These are phyloP conservation scores for Poeciliopsis prolifica DNA, from an alignment of 2,113 vertebrate genomes.

Conservation along the genomic window DNA sequence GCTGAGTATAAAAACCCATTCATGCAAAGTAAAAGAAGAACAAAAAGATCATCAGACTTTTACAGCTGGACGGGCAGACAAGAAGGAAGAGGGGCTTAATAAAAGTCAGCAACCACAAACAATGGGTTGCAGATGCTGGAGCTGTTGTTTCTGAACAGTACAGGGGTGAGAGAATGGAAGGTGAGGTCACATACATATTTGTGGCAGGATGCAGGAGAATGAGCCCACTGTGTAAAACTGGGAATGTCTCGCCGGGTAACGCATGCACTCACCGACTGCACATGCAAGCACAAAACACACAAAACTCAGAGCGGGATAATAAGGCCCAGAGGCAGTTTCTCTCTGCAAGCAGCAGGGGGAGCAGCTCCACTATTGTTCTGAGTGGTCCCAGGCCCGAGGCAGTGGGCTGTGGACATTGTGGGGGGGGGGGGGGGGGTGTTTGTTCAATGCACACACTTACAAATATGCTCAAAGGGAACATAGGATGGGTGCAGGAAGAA, in stretches of 20 bases:
- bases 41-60: conserved; percentile 59
- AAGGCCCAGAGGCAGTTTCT: conserved; percentile 77
- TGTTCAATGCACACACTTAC: conserved; percentile 12
- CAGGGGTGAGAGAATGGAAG: conserved; percentile 60
- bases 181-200: conserved; percentile 68
- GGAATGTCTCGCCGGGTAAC: conserved; percentile 17
- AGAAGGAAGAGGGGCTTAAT: conserved; percentile 39
- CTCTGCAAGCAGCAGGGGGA: conserved; percentile 90
- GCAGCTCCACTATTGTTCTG: conserved; percentile 90
- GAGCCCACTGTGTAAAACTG: conserved; percentile 54
- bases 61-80: conserved; percentile 54
- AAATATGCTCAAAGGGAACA: conserved; percentile 16
- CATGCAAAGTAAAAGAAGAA: conserved; percentile 12
- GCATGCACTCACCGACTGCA: conserved; percentile 48
- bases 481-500: conserved; percentile 12
- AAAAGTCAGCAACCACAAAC: conserved; percentile 55
- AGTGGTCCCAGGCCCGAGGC: conserved; percentile 61
- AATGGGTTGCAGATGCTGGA: conserved; percentile 65
- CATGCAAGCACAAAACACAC: conserved; percentile 22
- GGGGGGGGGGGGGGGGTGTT: conserved; percentile 12
- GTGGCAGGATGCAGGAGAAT: conserved; percentile 56
- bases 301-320: conserved; percentile 14
- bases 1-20: not conserved
- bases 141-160: conserved; percentile 35
- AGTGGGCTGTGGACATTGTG: not conserved